phyloP scores from a whole-genome alignment of 2,797 vertebrate species.

The Gymnoscopelus microlampas region DNA sequence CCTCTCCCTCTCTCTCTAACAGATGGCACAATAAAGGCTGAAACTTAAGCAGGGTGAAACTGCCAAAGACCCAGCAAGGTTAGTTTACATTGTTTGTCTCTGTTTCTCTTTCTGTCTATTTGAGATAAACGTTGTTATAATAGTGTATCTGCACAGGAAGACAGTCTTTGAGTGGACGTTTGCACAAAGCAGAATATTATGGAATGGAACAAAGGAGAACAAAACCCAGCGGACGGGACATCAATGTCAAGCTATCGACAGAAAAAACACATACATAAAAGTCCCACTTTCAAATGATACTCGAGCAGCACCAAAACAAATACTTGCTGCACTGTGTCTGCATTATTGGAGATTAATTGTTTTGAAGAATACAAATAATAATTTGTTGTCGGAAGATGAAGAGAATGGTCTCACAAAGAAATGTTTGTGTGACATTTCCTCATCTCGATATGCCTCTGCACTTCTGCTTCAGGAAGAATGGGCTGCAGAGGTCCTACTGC shows the following conservation, averaged over 20 bases:
- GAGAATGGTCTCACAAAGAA: conserved; percentile 2
- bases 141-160: too few species aligned
- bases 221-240: not conserved
- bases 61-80: conserved; percentile 40
- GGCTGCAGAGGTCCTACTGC: conserved; percentile 14
- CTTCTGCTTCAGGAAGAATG: conserved; percentile 10
- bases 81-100: conserved; percentile 45
- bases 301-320: not conserved
- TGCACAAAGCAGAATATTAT: conserved; percentile 15
- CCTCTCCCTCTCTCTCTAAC: conserved; percentile 20
- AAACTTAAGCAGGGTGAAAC: conserved; percentile 49
- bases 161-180: too few species aligned
- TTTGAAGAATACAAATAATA: not conserved
- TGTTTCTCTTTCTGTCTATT: conserved; percentile 22
- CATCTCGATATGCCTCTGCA: not conserved
- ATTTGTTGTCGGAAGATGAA: not conserved
- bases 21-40: conserved; percentile 44
- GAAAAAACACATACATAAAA: not conserved
- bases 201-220: not conserved
- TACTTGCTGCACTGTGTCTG: not conserved
- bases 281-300: not conserved
- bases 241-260: not conserved
- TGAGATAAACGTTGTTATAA: too few species aligned
- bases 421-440: not conserved
- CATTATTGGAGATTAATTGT: not conserved